Evolutionary conservation across 2,797 vertebrate species (phyloP).

Genomic region (Lacerta bilineata): DNA sequence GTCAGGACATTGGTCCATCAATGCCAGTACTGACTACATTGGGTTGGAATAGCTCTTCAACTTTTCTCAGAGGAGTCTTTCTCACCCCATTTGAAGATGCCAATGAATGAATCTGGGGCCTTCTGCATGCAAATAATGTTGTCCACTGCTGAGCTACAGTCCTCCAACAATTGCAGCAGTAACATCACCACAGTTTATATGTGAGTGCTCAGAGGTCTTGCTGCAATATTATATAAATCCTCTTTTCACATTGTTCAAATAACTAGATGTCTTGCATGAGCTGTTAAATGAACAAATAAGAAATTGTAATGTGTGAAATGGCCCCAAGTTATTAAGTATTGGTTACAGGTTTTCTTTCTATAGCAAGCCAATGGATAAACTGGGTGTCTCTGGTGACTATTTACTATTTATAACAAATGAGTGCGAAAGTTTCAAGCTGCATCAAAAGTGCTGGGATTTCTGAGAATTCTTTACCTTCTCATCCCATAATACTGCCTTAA

Average conservation of each 20-base stretch:
- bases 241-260: not conserved
- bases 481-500: not conserved
- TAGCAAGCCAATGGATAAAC: not conserved
- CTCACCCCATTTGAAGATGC: not conserved
- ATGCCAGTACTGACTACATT: too few relatives aligned
- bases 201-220: not conserved
- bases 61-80: not conserved
- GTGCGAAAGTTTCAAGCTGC: not conserved
- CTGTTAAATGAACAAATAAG: not conserved
- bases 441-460: not conserved
- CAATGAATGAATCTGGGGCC: not conserved
- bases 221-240: not conserved
- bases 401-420: not conserved
- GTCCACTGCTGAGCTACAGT: not conserved
- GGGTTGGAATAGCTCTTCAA: too few relatives aligned
- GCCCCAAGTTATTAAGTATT: not conserved
- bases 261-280: not conserved
- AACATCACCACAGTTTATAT: not conserved
- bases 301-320: not conserved
- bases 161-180: not conserved
- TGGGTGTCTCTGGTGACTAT: not conserved
- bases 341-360: too few relatives aligned
- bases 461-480: not conserved
- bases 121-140: not conserved
- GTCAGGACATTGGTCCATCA: too few relatives aligned